Base-by-base conservation (phyloP, 2,888 invertebrate species). In the Subacronicta megacephala region DNA sequence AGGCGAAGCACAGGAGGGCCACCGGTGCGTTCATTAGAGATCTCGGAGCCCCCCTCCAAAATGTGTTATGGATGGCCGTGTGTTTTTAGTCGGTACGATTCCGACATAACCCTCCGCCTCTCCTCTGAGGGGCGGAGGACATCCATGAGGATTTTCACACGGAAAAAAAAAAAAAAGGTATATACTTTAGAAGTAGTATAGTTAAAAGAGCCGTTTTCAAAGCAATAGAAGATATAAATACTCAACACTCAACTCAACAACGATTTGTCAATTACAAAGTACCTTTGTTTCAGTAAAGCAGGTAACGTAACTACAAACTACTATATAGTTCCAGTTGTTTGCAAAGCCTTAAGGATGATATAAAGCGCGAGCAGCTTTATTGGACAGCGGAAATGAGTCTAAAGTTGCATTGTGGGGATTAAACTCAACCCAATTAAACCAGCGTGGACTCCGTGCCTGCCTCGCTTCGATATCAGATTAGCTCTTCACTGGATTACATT, bases 351-450 rank as follows among this genome's bases (percentile, higher is more conserved):
- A 68, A 73, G 70, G 49, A 66, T 62, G 64, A 71, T 75, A 74
- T 74, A 72, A 69, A 77, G 73, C 66, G 63, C 63, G 69, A 42
- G 47, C 70, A 79, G 82, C 75, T 84, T 85, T 86, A 85, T 86
- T 87, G 81, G 85, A 85, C 84, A 84, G 76, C 71, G 84, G 80
- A 85, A 89, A 90, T 84, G 85, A 88, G 86, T 87, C 85, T 85
- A 85, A 89, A 90, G 88, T 90, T 90, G 91, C 90, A 90, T 84
- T 88, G 85, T 83, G 82, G 77, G 88, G 91, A 92, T 92, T 93
- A 92, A 90, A 87, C 83, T 85, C 85, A 91, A 93, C 90, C 85
- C 91, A 93, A 92, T 93, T 91, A 93, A 75, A 88, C 84, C 78
- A 75, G 83, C 81, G 82, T 79, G 77, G 83, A 88, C 87, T 87